A percentile compares a stretch with the other conserved stretches of the same genome.
Conservation (phyloP, 2,888 invertebrate genomes). For the Corythucha ciliata region DNA sequence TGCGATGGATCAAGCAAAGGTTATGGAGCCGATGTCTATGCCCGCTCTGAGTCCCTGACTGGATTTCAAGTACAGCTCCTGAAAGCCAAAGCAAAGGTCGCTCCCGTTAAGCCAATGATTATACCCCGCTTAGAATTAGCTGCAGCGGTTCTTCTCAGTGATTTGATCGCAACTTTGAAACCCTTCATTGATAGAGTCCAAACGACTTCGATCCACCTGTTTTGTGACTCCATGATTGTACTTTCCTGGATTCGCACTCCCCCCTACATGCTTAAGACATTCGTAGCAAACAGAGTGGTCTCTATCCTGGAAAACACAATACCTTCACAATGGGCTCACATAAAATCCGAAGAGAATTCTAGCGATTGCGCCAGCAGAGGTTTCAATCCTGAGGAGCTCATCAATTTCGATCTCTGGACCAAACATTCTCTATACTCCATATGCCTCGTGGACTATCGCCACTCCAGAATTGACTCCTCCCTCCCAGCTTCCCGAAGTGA, state of each 20-base stretch:
- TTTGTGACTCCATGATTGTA: conserved; percentile 11
- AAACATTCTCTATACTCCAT: no score
- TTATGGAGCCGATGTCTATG: not conserved
- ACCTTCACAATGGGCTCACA: conserved; percentile 6
- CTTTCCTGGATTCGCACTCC: conserved; percentile 6
- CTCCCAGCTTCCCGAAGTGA: no score
- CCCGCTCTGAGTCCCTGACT: not conserved
- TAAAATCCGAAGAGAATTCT: conserved; percentile 34
- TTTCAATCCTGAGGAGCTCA: conserved; percentile 9
- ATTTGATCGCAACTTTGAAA: not conserved
- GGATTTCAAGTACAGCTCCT: not conserved
- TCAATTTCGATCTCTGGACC: conserved; percentile 12
- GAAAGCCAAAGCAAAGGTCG: conserved; percentile 3
- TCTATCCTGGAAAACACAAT: not conserved
- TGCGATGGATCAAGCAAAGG: conserved; percentile 6
- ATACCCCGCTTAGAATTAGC: conserved; percentile 16
- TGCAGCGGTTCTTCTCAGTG: conserved; percentile 11
- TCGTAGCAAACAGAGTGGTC: conserved; percentile 6
- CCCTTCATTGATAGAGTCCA: no score
- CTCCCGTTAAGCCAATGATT: conserved; percentile 13
- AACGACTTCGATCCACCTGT: no score
- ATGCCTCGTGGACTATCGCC: no score
- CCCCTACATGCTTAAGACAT: conserved; percentile 4
- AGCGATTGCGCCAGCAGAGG: conserved; percentile 36
- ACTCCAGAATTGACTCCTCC: no score